Conservation (phyloP, 2,113 vertebrate genomes). For the Canis aureus region DNA sequence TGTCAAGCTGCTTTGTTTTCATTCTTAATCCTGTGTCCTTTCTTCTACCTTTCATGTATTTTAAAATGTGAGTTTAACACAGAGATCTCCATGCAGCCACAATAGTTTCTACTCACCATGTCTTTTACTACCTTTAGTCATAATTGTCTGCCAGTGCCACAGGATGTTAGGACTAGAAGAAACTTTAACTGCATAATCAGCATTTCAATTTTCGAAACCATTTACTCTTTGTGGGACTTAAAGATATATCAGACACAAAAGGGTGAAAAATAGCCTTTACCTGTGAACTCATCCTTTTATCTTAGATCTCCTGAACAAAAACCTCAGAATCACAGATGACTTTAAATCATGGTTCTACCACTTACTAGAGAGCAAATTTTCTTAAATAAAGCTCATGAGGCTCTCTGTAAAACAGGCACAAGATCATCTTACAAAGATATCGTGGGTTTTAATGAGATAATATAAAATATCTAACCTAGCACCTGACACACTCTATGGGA, state of each 20-base stretch:
- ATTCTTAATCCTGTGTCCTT: not conserved
- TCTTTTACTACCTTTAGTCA: not conserved
- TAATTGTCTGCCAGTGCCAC: not conserved
- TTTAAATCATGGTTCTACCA: not conserved
- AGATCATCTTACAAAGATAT: not conserved
- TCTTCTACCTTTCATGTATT: not conserved
- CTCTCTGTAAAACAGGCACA: not conserved
- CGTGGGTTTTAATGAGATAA: not conserved
- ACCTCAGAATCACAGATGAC: not conserved
- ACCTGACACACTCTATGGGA: not conserved
- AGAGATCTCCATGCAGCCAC: not conserved
- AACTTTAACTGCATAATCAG: not conserved
- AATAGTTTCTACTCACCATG: not conserved
- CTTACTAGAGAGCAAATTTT: not conserved
- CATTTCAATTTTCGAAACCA: constrained; percentile 26
- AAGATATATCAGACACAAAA: not conserved
- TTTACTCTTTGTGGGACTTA: not conserved
- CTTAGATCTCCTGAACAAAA: not conserved
- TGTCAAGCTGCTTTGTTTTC: constrained; percentile 31
- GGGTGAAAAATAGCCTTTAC: not conserved
- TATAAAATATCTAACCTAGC: not conserved
- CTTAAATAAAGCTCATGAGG: constrained; percentile 9
- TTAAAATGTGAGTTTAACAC: constrained; percentile 17
- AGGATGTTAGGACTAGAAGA: not conserved
- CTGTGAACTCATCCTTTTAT: not conserved